These are phyloP conservation scores for Ceratina japonica DNA, from an alignment of 1,140 invertebrate species.

Conservation along the genomic window DNA sequence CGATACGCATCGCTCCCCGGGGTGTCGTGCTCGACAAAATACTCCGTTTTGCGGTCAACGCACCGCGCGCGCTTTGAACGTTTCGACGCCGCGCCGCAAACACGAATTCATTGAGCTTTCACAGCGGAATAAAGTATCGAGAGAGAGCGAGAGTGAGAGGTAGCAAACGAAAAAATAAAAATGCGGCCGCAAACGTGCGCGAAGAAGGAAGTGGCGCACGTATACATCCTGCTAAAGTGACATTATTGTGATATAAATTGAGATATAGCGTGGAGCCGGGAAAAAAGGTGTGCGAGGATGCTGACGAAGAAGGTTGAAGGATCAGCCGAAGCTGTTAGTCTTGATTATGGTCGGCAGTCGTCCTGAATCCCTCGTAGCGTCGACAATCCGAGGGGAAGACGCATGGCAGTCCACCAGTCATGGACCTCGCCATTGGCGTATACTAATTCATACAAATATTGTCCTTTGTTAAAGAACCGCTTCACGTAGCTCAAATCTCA, in stretches of 20 bases:
- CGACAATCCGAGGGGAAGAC: conserved; percentile 63
- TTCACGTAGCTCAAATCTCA: conserved; percentile 1
- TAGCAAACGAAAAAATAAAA: neutral
- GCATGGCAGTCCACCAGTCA: conserved; percentile 63
- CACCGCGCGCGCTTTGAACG: conserved; percentile 15
- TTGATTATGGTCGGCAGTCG: conserved; percentile 77
- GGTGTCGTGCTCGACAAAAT: conserved; percentile 56
- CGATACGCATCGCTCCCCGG: conserved; percentile 54
- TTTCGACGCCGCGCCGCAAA: conserved; percentile 43
- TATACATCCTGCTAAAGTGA: conserved; percentile 70
- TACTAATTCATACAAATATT: conserved; percentile 71
- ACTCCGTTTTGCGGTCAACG: conserved; percentile 45
- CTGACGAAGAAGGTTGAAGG: conserved; percentile 75
- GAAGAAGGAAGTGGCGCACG: conserved; percentile 29
- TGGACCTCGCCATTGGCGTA: conserved; percentile 53
- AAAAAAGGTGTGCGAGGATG: conserved; percentile 58
- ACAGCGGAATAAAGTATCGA: neutral
- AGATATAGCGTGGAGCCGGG: conserved; percentile 71
- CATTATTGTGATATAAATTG: conserved; percentile 78
- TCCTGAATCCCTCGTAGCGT: conserved; percentile 63
- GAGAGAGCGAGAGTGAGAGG: neutral
- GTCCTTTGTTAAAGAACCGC: conserved; percentile 59
- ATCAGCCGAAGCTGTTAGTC: conserved; percentile 78
- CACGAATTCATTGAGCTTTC: conserved; percentile 43
- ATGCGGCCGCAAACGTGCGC: neutral